phyloP scores from a whole-genome alignment of 1,140 invertebrate genomes.

The Neomicropteryx cornuta region DNA sequence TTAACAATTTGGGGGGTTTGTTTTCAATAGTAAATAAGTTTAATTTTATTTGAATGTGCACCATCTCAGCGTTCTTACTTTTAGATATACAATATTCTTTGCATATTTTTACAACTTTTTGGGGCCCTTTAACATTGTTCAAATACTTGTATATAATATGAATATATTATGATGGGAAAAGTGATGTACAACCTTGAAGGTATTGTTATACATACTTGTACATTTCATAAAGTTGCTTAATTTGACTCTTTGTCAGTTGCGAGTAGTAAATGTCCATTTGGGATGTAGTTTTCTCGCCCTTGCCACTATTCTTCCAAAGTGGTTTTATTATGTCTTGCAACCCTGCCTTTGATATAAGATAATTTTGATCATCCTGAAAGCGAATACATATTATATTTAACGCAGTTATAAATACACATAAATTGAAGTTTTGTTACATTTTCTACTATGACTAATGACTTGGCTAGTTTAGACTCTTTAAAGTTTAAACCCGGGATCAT shows the following conservation, averaged over 20 bases:
- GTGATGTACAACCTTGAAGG: too few relatives aligned
- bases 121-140: too few relatives aligned
- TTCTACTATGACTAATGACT: conserved; percentile 1
- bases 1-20: conserved; percentile 2
- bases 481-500: too few relatives aligned
- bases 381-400: too few relatives aligned
- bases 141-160: too few relatives aligned
- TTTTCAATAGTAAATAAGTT: conserved; percentile 1
- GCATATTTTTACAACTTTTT: too few relatives aligned
- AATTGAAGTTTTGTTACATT: conserved; percentile 4
- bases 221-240: conserved; percentile 66
- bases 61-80: too few relatives aligned
- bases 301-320: conserved; percentile 70
- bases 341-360: conserved; percentile 63
- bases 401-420: conserved; percentile 2
- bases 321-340: conserved; percentile 67
- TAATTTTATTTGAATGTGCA: too few relatives aligned
- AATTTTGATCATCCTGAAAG: conserved; percentile 68
- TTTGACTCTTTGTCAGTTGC: conserved; percentile 60
- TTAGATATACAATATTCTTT: too few relatives aligned
- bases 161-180: too few relatives aligned
- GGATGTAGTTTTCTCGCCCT: conserved; percentile 55
- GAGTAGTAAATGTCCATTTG: conserved; percentile 65
- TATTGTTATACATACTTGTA: conserved; percentile 55
- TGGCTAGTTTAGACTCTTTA: background rate